Conservation (phyloP, 2,113 vertebrate genomes). For the Phoenicopterus ruber region DNA sequence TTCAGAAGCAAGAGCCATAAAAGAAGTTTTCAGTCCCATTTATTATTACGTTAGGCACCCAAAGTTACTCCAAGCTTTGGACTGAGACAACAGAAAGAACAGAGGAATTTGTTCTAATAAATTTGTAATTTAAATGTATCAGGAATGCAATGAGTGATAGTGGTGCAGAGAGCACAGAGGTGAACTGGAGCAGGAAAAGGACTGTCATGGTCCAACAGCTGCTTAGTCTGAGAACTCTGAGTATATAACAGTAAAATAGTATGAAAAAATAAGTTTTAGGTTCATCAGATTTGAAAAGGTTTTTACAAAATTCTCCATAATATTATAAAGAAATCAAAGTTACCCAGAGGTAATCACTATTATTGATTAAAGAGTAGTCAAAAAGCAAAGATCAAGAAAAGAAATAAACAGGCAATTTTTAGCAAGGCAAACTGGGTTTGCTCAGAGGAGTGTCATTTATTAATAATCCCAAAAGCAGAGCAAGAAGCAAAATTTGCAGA, state of each 20-base stretch:
- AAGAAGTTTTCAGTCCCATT: not conserved
- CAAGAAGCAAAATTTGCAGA: not conserved
- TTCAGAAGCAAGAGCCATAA: not conserved
- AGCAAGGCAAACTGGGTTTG: not conserved
- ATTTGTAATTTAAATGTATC: not conserved
- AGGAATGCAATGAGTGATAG: not conserved
- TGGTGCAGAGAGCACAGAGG: not conserved
- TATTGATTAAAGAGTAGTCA: rapidly evolving
- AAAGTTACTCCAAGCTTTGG: not conserved
- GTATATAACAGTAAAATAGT: not conserved
- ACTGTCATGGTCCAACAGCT: not conserved
- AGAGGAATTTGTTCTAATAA: not conserved
- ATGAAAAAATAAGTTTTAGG: not conserved
- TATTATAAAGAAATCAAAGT: not conserved
- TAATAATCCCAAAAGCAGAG: not conserved
- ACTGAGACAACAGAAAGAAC: not conserved
- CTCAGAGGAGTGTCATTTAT: not conserved
- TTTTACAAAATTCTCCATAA: not conserved
- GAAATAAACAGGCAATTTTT: not conserved
- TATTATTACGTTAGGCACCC: not conserved
- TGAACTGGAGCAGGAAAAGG: not conserved
- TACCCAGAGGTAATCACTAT: not conserved
- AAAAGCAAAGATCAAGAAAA: not conserved
- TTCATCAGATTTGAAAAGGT: not conserved
- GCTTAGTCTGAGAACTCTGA: not conserved